Evolutionary conservation across 2,888 invertebrate species (phyloP), one percentile per base, ranked within the genome.

Genomic region (Aradus depressus): DNA sequence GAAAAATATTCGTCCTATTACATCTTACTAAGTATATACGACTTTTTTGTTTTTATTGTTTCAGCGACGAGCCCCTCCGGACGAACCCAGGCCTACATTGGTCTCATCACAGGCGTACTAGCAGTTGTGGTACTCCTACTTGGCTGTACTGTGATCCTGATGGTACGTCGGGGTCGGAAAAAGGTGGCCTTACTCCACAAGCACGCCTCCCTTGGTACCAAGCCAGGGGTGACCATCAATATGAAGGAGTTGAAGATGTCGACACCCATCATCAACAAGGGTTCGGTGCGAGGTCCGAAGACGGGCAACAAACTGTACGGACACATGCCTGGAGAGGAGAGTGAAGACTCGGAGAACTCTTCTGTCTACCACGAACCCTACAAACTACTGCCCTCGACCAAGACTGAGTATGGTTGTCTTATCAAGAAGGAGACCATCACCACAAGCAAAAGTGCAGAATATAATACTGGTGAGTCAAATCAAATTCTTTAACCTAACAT

Each of bases 61-160:
- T 72, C 66, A 65, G 81, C 66, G 63, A 79, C 67, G 60, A 79
- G 65, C 68, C 77, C 67, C 58, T 79, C 72, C 60, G 78, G 65
- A 70, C 77, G 72, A 58, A 72, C 75, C 8, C 68, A 72, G 31
- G 64, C 74, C 56, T 76, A 79, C 51, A 77, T 79, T 8, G 75
- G 81, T 0, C 67, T 84, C 2, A 74, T 84, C 16, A 80, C 81
- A 31, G 80, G 80, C 1, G 75, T 77, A 0, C 64, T 82, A 55
- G 80, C 79, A 3, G 77, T 81, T 63, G 70, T 80, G 41, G 76
- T 78, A 1, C 68, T 83, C 5, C 69, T 82, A 19, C 67, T 80
- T 52, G 77, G 79, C 23, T 78, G 80, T 62, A 75, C 76, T 0
- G 77, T 79, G 16, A 74, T 78, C 60, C 69, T 81, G 56, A 76